Evolutionary conservation across 1,140 invertebrate genomes (phyloP).

Genomic region (Ericerus pela): DNA sequence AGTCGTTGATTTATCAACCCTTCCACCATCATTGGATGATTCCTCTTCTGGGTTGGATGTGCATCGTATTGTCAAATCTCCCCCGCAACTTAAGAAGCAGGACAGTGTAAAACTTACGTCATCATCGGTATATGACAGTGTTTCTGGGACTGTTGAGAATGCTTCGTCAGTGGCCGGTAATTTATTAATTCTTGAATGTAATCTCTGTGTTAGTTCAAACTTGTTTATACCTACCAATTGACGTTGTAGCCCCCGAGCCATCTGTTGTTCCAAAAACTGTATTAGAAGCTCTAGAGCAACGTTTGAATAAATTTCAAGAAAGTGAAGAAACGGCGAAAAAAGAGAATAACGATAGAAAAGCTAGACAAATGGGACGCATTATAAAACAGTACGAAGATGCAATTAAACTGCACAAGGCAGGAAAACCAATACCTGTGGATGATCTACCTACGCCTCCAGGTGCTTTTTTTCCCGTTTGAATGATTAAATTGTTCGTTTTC

Average conservation of each 20-base stretch:
- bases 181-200: no score
- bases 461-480: slow-evolving; percentile 23
- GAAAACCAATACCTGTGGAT: slow-evolving; percentile 58
- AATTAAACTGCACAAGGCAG: slow-evolving; percentile 58
- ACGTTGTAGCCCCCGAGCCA: slow-evolving; percentile 19
- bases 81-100: neutral
- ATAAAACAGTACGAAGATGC: slow-evolving; percentile 90
- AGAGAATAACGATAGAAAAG: slow-evolving; percentile 70
- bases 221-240: neutral
- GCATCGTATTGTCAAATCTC: neutral
- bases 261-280: slow-evolving; percentile 45
- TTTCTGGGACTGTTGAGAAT: no score
- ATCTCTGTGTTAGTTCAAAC: no score
- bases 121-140: neutral
- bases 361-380: slow-evolving; percentile 72
- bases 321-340: slow-evolving; percentile 55
- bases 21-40: neutral
- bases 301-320: slow-evolving; percentile 59
- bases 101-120: neutral
- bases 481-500: no score
- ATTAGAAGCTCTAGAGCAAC: slow-evolving; percentile 65
- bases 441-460: slow-evolving; percentile 82
- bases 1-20: neutral
- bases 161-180: neutral
- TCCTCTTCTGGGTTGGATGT: neutral